Evolutionary conservation across 2,888 invertebrate species (phyloP).

Genomic region (Diarsia rubi): DNA sequence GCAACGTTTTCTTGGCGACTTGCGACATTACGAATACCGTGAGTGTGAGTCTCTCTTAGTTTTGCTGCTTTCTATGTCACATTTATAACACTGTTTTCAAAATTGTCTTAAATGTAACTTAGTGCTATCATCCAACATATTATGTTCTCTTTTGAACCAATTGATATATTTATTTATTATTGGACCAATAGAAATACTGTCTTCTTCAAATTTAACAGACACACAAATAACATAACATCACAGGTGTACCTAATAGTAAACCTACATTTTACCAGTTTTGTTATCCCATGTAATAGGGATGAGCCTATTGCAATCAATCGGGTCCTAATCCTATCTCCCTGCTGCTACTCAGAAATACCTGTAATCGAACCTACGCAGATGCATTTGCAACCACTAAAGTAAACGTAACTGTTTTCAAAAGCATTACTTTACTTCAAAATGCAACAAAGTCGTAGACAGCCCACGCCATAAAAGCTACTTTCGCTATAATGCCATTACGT

Average conservation of each 20-base stretch:
- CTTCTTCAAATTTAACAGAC: not conserved
- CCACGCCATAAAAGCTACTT: conserved; percentile 14
- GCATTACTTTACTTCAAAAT: not conserved
- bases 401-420: not conserved
- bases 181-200: not conserved
- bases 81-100: not conserved
- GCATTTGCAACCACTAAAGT: not conserved
- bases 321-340: too few species aligned
- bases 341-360: too few species aligned
- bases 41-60: not conserved
- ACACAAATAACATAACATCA: too few species aligned
- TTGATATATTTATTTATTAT: not conserved
- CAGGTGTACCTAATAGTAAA: too few species aligned
- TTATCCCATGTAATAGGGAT: too few species aligned
- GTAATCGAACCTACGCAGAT: too few species aligned
- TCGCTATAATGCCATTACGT: conserved; percentile 38
- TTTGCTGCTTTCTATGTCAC: not conserved
- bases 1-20: not conserved
- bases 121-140: not conserved
- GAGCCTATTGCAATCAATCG: too few species aligned
- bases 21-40: not conserved
- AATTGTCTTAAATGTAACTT: not conserved
- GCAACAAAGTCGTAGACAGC: conserved; percentile 16
- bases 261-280: too few species aligned
- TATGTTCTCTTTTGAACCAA: not conserved